These are phyloP conservation scores for Apodemia zela DNA, from an alignment of 2,888 invertebrate genomes.

Conservation along the genomic window DNA sequence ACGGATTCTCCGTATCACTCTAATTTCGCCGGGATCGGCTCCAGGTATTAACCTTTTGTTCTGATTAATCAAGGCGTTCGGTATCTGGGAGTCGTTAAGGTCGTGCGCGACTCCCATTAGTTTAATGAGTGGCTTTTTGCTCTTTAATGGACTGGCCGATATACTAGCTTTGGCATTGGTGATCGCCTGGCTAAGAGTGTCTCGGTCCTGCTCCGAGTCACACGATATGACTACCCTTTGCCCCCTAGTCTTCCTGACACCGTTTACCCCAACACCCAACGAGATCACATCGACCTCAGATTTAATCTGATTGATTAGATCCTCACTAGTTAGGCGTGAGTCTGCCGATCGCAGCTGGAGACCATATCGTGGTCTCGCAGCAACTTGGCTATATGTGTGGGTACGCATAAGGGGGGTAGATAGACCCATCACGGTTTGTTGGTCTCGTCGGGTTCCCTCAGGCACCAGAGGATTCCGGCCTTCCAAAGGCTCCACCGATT, in stretches of 20 bases:
- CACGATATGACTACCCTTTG: background rate
- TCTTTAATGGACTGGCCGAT: background rate
- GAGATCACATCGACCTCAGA: background rate
- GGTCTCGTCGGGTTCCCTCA: no score
- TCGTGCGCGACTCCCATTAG: background rate
- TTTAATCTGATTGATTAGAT: background rate
- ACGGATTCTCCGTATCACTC: background rate
- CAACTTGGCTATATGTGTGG: background rate
- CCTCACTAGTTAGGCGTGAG: background rate
- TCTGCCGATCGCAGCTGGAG: background rate
- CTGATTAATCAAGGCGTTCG: background rate
- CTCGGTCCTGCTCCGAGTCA: background rate
- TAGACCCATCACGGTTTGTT: no score
- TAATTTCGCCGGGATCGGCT: background rate
- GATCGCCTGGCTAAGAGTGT: background rate
- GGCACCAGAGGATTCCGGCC: no score
- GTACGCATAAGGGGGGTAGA: no score
- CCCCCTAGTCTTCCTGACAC: background rate
- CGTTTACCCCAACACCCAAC: background rate
- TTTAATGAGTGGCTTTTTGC: background rate
- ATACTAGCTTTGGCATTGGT: background rate
- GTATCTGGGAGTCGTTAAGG: background rate
- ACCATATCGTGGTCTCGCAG: background rate
- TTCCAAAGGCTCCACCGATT: no score
- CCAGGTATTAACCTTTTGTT: background rate